Base-by-base conservation (phyloP, 1,140 invertebrate genomes). In the Drosophila serrata region DNA sequence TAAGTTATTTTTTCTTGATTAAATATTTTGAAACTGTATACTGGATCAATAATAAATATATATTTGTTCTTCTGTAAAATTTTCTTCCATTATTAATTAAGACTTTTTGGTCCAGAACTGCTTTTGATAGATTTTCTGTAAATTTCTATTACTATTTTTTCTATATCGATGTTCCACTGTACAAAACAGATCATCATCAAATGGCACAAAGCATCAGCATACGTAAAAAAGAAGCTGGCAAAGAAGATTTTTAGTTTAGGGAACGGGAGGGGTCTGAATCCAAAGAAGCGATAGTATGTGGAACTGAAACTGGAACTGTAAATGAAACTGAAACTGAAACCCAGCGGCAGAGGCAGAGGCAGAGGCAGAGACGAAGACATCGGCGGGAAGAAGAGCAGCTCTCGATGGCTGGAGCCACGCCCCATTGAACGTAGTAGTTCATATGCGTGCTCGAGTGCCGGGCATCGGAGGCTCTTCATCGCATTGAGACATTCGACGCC, bases 401-500 rank as follows among this genome's bases (percentile, higher is more conserved):
- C n/a, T 87, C 69, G 58, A 39, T 58, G 75, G 64, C 73, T 72
- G 64, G 59, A 55, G 77, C 78, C 78, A 86, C 79, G 82, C 82
- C 81, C 74, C 82, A 79, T 87, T 82, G 65, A 79, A 70, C 65
- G 48, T 82, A 79, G 53, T 87, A 79, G 53, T 87, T 76, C 82
- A 70, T 51, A 78, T 88, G 84, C 84, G 84, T 87, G 84, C 84
- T 79, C 60, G 69, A 82, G 81, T 79, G 81, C 48, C 67, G 73
- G 70, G 77, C 57, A 37, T 49, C 59, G 35, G 35, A 39, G 22
- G 48, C 43, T 65, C 31, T 67, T 73, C 75, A 73, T 88, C 76
- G 51, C 75, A 82, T 87, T 88, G 80, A 87, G 84, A 87, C 85
- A 88, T 87, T 84, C 76, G 77, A 87, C 84, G 84, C 80, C 84